Evolutionary conservation across 2,888 invertebrate genomes (phyloP).

Genomic region (Sinotaia quadrata): DNA sequence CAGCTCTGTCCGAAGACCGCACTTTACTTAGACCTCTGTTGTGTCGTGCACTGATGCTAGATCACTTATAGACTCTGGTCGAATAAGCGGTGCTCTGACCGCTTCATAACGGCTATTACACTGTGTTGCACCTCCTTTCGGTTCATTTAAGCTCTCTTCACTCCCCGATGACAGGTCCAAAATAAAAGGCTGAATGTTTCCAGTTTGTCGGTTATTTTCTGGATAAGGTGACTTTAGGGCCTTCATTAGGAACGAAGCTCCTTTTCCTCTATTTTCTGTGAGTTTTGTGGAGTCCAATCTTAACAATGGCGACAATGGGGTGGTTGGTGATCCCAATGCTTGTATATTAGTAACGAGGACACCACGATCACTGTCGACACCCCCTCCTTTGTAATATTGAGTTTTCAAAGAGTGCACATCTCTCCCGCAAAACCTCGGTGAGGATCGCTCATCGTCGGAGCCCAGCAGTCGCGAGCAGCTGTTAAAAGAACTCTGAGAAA

Average conservation of each 20-base stretch:
- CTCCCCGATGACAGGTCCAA: constrained; percentile 1
- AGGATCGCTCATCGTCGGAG: constrained; percentile 9
- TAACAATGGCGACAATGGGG: constrained; percentile 12
- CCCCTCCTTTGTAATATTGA: constrained; percentile 20
- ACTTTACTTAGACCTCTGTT: constrained; percentile 11
- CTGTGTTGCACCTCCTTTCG: background rate
- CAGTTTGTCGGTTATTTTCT: background rate
- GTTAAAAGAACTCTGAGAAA: constrained; percentile 18
- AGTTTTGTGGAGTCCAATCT: background rate
- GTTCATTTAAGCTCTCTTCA: constrained; percentile 13
- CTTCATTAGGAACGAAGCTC: background rate
- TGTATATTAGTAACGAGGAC: constrained; percentile 6
- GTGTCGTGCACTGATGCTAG: constrained; percentile 23
- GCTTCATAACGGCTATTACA: background rate
- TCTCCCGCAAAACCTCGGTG: constrained; percentile 2
- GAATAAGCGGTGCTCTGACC: constrained; percentile 29
- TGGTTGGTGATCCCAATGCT: constrained; percentile 20
- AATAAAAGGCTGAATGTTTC: no score
- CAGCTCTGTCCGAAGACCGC: no score
- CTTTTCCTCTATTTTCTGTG: no score
- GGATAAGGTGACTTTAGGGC: constrained; percentile 6
- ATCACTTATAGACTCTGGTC: constrained; percentile 29
- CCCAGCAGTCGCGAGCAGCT: constrained; percentile 14
- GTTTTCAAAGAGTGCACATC: background rate
- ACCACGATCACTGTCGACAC: constrained; percentile 23